phyloP scores from a whole-genome alignment of 2,888 invertebrate species.

The Calliscelio sp. region DNA sequence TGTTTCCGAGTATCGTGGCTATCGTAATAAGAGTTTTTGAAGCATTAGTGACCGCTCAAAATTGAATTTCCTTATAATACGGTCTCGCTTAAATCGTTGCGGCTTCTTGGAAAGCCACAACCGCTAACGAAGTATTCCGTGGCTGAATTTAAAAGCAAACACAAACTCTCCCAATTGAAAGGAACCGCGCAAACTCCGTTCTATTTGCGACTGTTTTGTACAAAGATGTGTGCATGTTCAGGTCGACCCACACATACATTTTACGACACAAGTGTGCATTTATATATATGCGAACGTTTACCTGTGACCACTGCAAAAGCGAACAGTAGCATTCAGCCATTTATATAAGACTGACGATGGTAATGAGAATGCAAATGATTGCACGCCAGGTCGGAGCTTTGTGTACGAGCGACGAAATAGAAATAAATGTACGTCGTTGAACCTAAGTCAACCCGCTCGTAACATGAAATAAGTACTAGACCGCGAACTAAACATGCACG shows the following conservation, averaged over 20 bases:
- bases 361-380: conserved; percentile 84
- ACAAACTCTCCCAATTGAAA: conserved; percentile 55
- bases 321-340: conserved; percentile 79
- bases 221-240: not conserved
- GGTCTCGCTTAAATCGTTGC: conserved; percentile 82
- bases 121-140: conserved; percentile 78
- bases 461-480: conserved; percentile 62
- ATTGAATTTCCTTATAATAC: conserved; percentile 81
- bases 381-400: conserved; percentile 76
- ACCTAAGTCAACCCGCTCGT: conserved; percentile 48
- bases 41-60: conserved; percentile 80
- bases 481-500: conserved; percentile 44
- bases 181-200: conserved; percentile 55
- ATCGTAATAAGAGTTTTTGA: conserved; percentile 75
- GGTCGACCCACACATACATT: not conserved
- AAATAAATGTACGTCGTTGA: conserved; percentile 72
- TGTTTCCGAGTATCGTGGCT: conserved; percentile 33
- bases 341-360: conserved; percentile 83
- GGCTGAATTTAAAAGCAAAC: conserved; percentile 80
- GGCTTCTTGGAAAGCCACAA: conserved; percentile 77
- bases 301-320: conserved; percentile 57
- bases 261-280: not conserved
- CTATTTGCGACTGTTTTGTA: conserved; percentile 41
- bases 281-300: conserved; percentile 4
- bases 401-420: conserved; percentile 73